Percentiles rank a stretch among this genome's conserved stretches.
Conservation (phyloP, 1,140 invertebrate species). For the Campodea augens region DNA sequence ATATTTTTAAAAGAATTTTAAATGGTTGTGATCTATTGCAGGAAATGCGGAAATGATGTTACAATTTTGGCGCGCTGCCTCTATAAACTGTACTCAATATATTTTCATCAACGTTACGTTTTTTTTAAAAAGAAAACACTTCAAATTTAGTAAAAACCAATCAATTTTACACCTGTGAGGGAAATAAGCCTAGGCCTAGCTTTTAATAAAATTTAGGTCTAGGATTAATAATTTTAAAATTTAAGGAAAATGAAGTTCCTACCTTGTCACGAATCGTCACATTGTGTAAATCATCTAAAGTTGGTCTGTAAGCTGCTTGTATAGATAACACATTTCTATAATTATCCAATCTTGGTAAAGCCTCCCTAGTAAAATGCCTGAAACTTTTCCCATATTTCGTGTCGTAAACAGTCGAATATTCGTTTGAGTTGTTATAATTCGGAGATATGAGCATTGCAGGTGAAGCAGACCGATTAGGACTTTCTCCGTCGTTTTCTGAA, state of each 20-base stretch:
- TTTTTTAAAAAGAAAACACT: too few species aligned
- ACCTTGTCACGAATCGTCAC: slow-evolving; percentile 59
- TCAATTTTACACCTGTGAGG: too few species aligned
- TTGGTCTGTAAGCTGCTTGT: slow-evolving; percentile 69
- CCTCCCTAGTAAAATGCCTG: slow-evolving; percentile 77
- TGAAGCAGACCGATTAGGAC: slow-evolving; percentile 4
- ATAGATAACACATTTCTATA: slow-evolving; percentile 86
- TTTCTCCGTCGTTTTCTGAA: slow-evolving; percentile 23
- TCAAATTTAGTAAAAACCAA: too few species aligned
- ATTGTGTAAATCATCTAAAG: slow-evolving; percentile 81
- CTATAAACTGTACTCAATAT: too few species aligned
- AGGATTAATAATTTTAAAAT: too few species aligned
- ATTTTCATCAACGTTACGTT: too few species aligned
- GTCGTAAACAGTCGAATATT: slow-evolving; percentile 30
- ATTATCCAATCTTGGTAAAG: slow-evolving; percentile 74
- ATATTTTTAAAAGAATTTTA: too few species aligned
- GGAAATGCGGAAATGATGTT: too few species aligned
- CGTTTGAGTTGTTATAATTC: not conserved
- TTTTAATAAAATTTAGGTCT: too few species aligned
- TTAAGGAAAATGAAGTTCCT: slow-evolving; percentile 19
- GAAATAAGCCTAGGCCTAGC: too few species aligned
- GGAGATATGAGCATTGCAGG: slow-evolving; percentile 10
- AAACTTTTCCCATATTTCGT: slow-evolving; percentile 60
- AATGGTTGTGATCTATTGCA: too few species aligned
- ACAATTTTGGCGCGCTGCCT: too few species aligned